Percentiles rank a stretch among this genome's conserved stretches.
Conservation (phyloP, 2,113 vertebrate species). For the Platanista minor region DNA sequence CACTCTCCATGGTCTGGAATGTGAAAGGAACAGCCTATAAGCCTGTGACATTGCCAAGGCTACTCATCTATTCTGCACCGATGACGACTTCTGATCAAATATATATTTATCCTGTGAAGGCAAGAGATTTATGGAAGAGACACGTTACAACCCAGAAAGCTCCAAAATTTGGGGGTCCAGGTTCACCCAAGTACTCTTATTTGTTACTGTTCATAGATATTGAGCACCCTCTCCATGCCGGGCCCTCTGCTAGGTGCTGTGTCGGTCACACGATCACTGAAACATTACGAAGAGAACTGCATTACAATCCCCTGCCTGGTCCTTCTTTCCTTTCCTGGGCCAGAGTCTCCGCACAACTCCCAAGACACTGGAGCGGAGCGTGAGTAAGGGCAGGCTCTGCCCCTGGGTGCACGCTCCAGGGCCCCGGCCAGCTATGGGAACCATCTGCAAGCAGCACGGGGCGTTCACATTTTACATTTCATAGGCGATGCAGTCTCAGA, state of each 20-base stretch:
- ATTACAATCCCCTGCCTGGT: neutral
- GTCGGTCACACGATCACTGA: neutral
- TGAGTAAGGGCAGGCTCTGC: slow-evolving; percentile 73
- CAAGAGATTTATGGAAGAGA: neutral
- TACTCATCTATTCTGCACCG: neutral
- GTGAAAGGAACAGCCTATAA: slow-evolving; percentile 13
- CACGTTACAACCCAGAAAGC: neutral
- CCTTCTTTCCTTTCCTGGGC: slow-evolving; percentile 26
- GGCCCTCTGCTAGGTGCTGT: neutral
- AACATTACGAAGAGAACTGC: neutral
- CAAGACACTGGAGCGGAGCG: slow-evolving; percentile 56
- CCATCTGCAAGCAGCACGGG: neutral
- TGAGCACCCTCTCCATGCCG: neutral
- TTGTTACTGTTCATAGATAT: neutral
- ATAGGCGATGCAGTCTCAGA: neutral
- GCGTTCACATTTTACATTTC: slow-evolving; percentile 18
- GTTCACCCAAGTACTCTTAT: neutral
- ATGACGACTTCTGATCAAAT: neutral
- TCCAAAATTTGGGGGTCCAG: neutral
- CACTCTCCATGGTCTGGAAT: neutral
- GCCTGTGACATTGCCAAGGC: neutral
- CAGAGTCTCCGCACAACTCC: slow-evolving; percentile 54
- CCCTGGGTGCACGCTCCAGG: slow-evolving; percentile 29
- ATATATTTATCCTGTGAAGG: neutral
- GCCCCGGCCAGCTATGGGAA: slow-evolving; percentile 61